Evolutionary conservation across 2,888 invertebrate genomes (phyloP), one percentile per base, ranked within the genome.

Genomic region (Calameuta pallipes): DNA sequence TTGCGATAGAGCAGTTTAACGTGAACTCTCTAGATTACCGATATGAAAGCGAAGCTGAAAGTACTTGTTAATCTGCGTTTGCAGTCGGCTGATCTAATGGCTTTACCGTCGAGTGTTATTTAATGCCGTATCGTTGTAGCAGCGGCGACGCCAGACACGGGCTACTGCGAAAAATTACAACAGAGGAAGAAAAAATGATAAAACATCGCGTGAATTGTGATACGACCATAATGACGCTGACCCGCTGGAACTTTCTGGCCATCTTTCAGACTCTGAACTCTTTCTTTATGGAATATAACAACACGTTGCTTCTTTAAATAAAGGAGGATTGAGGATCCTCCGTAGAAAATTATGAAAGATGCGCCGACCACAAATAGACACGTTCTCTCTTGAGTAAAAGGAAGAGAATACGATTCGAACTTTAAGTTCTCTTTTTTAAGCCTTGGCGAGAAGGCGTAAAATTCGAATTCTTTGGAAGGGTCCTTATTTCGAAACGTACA

Each of bases 81-180:
- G 23, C 56, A 56, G 56, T 56, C 56, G 56, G 23, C 56, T 56
- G 56, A 56, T 34, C 33, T 71, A 71, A 71, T 71, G 71, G 34
- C 15, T 71, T 71, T 71, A 71, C 71, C 31, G 31, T 71, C 71
- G 71, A 71, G 71, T 34, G 33, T 31, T 71, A 71, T 33, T 71
- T 71, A 71, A 71, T 71, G 71, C 11, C 71, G 34, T 71, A 31
- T 71, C 31, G 71, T 15, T 34, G 71, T 31, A 34, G 73, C n/a
- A 30, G 13, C 11, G 36, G 76, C 37, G 37, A 30, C n/a, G 56
- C 56, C 56, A 56, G 23, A 56, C 56, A 56, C 56, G 56, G 23
- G 23, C 9, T 56, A 34, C 6, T 1, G 75, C 12, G 37, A 75
- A 75, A 36, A 75, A 15, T 75, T 75, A 30, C 37, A 74, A 74